These are phyloP conservation scores for Pipra filicauda DNA, from an alignment of 2,113 vertebrate species.

Conservation along the genomic window DNA sequence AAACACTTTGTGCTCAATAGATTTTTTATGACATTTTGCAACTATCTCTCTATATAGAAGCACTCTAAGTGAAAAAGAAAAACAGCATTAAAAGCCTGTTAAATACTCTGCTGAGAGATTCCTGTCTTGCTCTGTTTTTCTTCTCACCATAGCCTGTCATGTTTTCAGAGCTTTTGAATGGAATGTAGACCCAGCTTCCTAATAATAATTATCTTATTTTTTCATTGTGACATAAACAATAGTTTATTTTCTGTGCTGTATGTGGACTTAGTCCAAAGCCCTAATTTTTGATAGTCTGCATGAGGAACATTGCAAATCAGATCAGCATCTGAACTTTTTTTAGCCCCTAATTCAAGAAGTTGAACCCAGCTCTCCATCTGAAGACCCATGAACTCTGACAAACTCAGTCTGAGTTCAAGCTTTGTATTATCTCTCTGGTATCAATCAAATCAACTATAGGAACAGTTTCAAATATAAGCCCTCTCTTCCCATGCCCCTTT, in stretches of 20 bases:
- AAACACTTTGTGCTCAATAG: not conserved
- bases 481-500: not conserved
- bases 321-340: not conserved
- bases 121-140: not conserved
- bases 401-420: not conserved
- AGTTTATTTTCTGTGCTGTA: not conserved
- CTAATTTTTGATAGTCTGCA: not conserved
- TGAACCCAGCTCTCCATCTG: not conserved
- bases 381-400: slow-evolving; percentile 22
- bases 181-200: not conserved
- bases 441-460: not conserved
- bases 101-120: not conserved
- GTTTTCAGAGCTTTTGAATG: not conserved
- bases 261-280: not conserved
- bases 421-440: slow-evolving; percentile 13
- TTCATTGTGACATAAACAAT: not conserved
- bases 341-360: not conserved
- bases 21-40: not conserved
- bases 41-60: not conserved
- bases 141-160: not conserved
- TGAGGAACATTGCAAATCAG: not conserved
- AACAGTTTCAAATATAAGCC: not conserved
- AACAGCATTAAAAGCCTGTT: not conserved
- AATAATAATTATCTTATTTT: not conserved
- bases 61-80: not conserved